These are phyloP conservation scores for Solenodon paradoxus DNA, from an alignment of 2,113 vertebrate genomes.

Conservation along the genomic window DNA sequence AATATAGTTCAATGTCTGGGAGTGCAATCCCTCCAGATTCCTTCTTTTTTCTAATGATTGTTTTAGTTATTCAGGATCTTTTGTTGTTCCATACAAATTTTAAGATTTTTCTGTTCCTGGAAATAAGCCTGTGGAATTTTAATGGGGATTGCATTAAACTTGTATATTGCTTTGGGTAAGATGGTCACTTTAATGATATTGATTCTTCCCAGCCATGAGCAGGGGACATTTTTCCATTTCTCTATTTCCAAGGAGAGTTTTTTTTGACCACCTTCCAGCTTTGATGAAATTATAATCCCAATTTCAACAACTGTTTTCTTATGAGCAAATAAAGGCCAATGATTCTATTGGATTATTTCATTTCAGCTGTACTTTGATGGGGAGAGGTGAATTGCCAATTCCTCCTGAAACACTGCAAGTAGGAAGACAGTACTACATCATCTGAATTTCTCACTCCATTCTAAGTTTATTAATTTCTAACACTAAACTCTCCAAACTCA, in stretches of 20 bases:
- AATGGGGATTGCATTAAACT: too few relatives aligned
- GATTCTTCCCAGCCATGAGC: too few relatives aligned
- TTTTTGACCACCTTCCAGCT: not conserved
- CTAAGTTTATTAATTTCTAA: not conserved
- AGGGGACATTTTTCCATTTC: too few relatives aligned
- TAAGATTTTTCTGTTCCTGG: too few relatives aligned
- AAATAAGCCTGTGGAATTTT: too few relatives aligned
- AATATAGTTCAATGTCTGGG: too few relatives aligned
- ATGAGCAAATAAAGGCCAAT: not conserved
- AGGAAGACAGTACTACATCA: not conserved
- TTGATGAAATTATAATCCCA: not conserved
- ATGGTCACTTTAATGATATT: too few relatives aligned
- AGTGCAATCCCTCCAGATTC: too few relatives aligned
- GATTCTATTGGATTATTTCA: not conserved
- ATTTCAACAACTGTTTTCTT: not conserved
- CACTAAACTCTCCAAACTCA: not conserved
- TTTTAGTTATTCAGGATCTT: too few relatives aligned
- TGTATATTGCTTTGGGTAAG: too few relatives aligned
- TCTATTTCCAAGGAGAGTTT: not conserved
- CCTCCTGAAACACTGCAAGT: not conserved
- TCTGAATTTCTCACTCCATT: not conserved
- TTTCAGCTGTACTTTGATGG: not conserved
- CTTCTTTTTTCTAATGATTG: too few relatives aligned
- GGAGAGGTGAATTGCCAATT: not conserved
- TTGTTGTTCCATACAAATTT: too few relatives aligned